Evolutionary conservation across 2,113 vertebrate genomes (phyloP).

Genomic region (Microcebus murinus): DNA sequence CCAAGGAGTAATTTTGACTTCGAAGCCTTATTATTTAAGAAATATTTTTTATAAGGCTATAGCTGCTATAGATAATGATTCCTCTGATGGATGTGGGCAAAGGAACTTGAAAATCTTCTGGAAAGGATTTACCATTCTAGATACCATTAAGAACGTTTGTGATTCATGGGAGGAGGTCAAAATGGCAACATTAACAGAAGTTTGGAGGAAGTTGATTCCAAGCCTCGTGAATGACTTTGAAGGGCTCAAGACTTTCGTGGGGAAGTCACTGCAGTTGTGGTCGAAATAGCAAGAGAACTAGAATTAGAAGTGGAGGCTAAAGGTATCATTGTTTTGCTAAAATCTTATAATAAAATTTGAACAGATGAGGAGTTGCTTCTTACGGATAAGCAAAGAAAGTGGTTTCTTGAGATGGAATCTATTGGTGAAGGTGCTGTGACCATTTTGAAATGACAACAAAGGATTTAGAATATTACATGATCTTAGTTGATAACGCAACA

Average conservation of each 20-base stretch:
- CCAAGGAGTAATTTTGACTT: neutral
- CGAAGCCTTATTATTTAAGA: neutral
- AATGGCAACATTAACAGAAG: neutral
- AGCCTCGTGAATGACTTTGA: neutral
- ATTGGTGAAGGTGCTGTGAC: neutral
- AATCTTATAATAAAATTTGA: neutral
- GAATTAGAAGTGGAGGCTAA: neutral
- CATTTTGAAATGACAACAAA: neutral
- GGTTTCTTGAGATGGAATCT: neutral
- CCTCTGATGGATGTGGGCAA: neutral
- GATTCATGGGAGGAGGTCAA: neutral
- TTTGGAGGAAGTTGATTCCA: neutral
- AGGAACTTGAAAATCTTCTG: neutral
- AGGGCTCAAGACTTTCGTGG: neutral
- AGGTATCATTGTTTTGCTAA: neutral
- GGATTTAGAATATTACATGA: neutral
- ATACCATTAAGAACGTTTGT: neutral
- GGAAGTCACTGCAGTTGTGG: neutral
- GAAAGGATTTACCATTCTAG: neutral
- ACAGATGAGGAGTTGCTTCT: neutral
- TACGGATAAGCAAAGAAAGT: neutral
- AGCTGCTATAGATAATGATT: neutral
- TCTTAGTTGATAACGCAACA: neutral
- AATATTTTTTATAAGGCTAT: neutral
- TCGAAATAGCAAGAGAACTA: neutral